These are phyloP conservation scores for Nipponacmea schrenckii DNA, from an alignment of 2,888 invertebrate genomes.

Conservation along the genomic window DNA sequence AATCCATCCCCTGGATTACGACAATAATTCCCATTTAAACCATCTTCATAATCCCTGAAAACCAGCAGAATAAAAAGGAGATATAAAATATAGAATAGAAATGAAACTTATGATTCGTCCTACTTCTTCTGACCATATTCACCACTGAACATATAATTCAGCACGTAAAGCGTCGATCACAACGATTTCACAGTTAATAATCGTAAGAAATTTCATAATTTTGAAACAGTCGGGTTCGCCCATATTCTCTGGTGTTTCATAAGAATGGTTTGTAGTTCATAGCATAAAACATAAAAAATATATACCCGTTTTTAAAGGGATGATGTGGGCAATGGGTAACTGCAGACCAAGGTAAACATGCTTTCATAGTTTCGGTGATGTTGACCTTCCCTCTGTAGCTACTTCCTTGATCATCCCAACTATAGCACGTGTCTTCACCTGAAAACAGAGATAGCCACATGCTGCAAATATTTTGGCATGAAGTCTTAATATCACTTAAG, in stretches of 20 bases:
- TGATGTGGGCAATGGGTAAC: slow-evolving; percentile 37
- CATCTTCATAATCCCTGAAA: slow-evolving; percentile 10
- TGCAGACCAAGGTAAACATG: slow-evolving; percentile 40
- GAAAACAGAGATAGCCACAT: not conserved
- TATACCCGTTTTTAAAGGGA: slow-evolving; percentile 28
- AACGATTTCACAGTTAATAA: no score
- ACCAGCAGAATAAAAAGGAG: no score
- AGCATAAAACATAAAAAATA: no score
- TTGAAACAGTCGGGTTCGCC: no score
- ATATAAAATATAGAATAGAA: not conserved
- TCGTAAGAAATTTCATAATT: no score
- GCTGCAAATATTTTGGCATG: no score
- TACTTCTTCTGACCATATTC: not conserved
- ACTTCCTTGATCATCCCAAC: slow-evolving; percentile 29
- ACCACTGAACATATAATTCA: no score
- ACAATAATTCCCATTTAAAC: slow-evolving; percentile 13
- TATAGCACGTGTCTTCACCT: slow-evolving; percentile 38
- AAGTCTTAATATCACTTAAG: no score
- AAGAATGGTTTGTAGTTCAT: no score
- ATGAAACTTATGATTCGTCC: not conserved
- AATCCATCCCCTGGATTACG: slow-evolving; percentile 12
- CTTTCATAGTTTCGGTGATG: slow-evolving; percentile 31
- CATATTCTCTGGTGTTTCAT: no score
- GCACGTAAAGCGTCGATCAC: no score
- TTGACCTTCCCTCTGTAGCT: slow-evolving; percentile 40